phyloP scores from a whole-genome alignment of 2,888 invertebrate species.

The Drosophila prostipennis region DNA sequence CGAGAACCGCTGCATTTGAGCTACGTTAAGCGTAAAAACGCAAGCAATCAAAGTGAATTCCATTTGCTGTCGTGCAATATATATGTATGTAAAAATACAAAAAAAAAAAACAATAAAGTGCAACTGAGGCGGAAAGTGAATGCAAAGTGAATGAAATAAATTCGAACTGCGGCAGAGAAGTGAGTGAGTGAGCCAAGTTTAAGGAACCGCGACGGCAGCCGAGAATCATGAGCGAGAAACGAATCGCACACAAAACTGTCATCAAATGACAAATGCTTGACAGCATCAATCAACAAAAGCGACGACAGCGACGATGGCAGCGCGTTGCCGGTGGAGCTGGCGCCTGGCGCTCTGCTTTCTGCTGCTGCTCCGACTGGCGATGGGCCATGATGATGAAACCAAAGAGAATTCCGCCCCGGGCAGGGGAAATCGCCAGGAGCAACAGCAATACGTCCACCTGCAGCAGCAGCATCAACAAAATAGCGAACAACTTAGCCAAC shows the following conservation, averaged over 20 bases:
- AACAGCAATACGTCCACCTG: conserved; percentile 7
- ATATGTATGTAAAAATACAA: neutral
- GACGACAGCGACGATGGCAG: conserved; percentile 57
- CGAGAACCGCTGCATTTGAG: conserved; percentile 3
- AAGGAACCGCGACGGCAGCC: conserved; percentile 30
- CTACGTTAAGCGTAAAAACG: conserved; percentile 16
- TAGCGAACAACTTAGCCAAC: conserved; percentile 4
- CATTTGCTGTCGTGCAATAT: conserved; percentile 4
- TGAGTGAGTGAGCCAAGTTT: conserved; percentile 38
- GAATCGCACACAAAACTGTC: conserved; percentile 83
- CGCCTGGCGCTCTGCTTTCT: conserved; percentile 35
- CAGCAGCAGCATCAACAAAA: neutral
- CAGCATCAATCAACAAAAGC: conserved; percentile 79
- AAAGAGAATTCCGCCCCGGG: conserved; percentile 47
- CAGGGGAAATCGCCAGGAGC: conserved; percentile 17
- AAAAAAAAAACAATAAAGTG: conserved; percentile 49
- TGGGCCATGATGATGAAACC: conserved; percentile 40
- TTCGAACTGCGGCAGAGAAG: conserved; percentile 31
- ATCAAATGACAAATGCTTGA: conserved; percentile 83
- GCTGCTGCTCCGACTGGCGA: conserved; percentile 44
- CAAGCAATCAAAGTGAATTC: conserved; percentile 25
- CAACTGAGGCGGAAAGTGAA: conserved; percentile 66
- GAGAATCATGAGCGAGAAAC: conserved; percentile 81
- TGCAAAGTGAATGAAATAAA: conserved; percentile 50
- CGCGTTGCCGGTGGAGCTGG: conserved; percentile 63